Evolutionary conservation across 2,888 invertebrate species (phyloP), one percentile per base, ranked within the genome.

Genomic region (Spisula solida): DNA sequence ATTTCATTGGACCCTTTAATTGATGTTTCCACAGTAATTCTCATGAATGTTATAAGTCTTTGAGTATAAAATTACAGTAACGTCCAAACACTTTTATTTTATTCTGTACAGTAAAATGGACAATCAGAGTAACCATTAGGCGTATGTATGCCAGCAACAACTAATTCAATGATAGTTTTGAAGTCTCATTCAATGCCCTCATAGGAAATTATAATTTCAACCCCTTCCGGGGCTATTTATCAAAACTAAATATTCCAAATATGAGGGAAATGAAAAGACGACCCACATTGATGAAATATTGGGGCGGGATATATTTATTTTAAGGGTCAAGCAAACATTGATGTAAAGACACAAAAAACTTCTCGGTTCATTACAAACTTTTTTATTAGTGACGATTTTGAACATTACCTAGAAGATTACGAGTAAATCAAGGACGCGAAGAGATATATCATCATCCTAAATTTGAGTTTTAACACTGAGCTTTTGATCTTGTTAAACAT

Each of bases 321-420:
- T 34, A 25, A 75, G 75, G 31, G 75, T 75, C 75, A 75, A 75
- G 16, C 75, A 34, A 75, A 75, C 75, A 75, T 75, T 18, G 34
- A 34, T 0, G 18, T 1, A 75, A 29, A 31, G 60, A 34, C 31
- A 34, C 34, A 75, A 75, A 75, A 75, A 75, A 75, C 60, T 25
- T 25, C 60, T 66, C 25, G 25, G 25, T 25, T 66, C 60, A 25
- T n/a, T 25, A 66, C n/a, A 66, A 66, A 51, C 16, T 51, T 51
- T 12, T 66, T 66, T 66, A 66, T 41, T 66, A 66, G 60, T 2
- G n/a, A 5, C n/a, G 16, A 66, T 66, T 10, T 66, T 10, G 25
- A 66, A 66, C 20, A 66, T 66, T 25, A 25, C 60, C 25, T 66
- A 0, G 25, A 5, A 66, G 60, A 66, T n/a, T 25, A 4, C n/a